Base-by-base conservation (phyloP, 64 coral and sea anemone genomes). In the Montipora cactus region DNA sequence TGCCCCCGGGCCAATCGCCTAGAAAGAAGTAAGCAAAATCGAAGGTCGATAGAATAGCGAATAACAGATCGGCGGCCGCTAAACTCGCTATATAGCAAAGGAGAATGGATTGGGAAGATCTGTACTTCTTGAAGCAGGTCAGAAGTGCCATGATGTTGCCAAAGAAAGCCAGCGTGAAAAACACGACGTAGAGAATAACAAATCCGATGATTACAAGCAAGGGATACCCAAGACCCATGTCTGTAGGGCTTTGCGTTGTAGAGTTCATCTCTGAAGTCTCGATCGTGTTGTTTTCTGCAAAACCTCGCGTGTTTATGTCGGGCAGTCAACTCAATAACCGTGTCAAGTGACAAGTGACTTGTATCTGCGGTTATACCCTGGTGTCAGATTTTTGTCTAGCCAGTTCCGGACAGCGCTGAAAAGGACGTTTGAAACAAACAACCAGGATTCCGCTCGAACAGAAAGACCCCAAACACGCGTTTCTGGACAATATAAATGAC, bases 71-170 rank as follows among this genome's bases (percentile, higher is more conserved):
- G 5, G 95, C 95, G 12, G 81, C 49, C 5, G 95, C 95, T 12
- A 97, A 71, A 69, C 95, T 97, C 7, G 95, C 76, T 11, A 97
- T 97, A 84, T 97, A 97, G 21, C 90, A 79, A 4, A 97, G 89
- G 16, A 97, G 89, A 89, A 97, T 97, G 0, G 95, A 97, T 7
- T 84, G 94, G 0, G 95, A 88, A 8, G 69, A 81, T 21, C 83
- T 81, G 66, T 97, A 97, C 59, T 94, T 97, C 92, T 94, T 97
- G 18, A 88, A 97, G 76, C 95, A 97, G 67, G 95, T 97, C 28
- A 97, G 19, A 37, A 97, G 44, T 0, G 92, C 95, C 89, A 97
- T 90, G 20, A 97, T 91, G 59, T 96, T 96, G 10, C 95, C 95
- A 7, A 90, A 44, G 28, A 93, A 59, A 6, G 95, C 91, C 7